A percentile compares a stretch with the other conserved stretches of the same genome.
Conservation (phyloP, 2,113 vertebrate genomes). For the Bothrops jararaca region DNA sequence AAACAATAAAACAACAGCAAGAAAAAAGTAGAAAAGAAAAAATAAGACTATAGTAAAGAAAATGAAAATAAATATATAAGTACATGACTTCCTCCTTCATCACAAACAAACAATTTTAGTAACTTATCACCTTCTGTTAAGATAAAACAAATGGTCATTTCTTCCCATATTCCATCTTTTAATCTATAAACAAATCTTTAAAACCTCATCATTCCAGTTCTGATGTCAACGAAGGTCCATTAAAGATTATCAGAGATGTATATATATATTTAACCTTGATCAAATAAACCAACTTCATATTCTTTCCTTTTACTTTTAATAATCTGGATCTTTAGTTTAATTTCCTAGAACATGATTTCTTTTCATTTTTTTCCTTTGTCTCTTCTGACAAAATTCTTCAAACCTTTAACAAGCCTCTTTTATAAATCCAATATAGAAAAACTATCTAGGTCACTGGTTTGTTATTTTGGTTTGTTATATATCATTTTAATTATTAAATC, state of each 20-base stretch:
- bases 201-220: too few species aligned
- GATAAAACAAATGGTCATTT: background rate
- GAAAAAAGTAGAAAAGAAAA: background rate
- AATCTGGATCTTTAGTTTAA: background rate
- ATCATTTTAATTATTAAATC: too few species aligned
- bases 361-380: too few species aligned
- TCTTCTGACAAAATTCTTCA: background rate
- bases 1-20: background rate
- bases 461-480: too few species aligned
- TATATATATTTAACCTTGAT: background rate
- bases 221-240: too few species aligned
- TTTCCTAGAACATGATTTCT: background rate
- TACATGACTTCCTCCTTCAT: background rate
- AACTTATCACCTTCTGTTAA: background rate
- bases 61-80: background rate
- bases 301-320: background rate
- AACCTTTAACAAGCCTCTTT: too few species aligned
- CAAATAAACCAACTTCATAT: background rate
- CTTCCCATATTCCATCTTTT: background rate
- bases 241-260: too few species aligned
- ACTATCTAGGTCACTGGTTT: too few species aligned
- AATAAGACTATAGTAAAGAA: background rate
- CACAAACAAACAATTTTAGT: background rate
- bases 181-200: too few species aligned
- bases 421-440: too few species aligned